Evolutionary conservation across 2,113 vertebrate genomes (phyloP).

Genomic region (Cinclus cinclus): DNA sequence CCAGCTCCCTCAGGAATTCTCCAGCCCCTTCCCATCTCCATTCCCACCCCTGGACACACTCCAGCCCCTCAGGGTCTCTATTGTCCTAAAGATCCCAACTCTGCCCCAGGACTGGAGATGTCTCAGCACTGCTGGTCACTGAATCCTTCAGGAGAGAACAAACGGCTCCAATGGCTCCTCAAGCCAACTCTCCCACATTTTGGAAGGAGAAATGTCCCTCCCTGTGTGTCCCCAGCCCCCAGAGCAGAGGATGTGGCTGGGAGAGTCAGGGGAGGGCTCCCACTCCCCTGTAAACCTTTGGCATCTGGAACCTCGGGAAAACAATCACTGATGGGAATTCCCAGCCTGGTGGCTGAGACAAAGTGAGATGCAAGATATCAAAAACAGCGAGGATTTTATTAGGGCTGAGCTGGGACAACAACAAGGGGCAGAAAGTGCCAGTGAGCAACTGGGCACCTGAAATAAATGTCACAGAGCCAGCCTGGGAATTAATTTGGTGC

Average conservation of each 20-base stretch:
- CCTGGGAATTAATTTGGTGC: slow-evolving; percentile 24
- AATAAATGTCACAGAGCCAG: neutral
- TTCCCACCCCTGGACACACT: neutral
- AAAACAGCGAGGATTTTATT: neutral
- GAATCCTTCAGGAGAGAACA: too few species aligned
- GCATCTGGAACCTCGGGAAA: neutral
- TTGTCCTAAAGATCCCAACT: too few species aligned
- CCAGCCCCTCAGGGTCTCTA: neutral
- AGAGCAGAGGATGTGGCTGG: neutral
- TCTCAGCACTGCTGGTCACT: too few species aligned
- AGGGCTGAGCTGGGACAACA: neutral
- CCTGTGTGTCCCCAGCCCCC: neutral
- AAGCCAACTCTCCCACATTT: too few species aligned
- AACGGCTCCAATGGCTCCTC: too few species aligned
- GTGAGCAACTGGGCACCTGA: neutral
- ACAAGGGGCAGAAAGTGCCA: neutral
- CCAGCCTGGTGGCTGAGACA: neutral
- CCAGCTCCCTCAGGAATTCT: neutral
- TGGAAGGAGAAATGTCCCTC: too few species aligned
- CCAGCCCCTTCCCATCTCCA: neutral
- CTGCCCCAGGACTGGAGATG: too few species aligned
- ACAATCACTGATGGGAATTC: neutral
- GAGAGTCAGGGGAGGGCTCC: neutral
- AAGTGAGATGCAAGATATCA: neutral
- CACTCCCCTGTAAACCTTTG: neutral